These are phyloP conservation scores for Drosophila falleni DNA, from an alignment of 2,888 invertebrate species.

Conservation along the genomic window DNA sequence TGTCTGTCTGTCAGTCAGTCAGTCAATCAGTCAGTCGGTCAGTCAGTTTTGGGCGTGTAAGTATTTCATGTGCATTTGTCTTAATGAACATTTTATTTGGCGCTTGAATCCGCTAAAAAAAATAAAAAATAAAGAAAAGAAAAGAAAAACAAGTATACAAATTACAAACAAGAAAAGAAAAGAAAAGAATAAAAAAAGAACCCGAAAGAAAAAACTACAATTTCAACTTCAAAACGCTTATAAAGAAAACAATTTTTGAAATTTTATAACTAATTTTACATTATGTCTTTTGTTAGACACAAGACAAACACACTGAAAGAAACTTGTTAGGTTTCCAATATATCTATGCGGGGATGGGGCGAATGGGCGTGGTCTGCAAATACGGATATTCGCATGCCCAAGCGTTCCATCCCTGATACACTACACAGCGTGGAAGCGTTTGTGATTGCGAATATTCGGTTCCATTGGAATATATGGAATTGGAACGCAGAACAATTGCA, in stretches of 20 bases:
- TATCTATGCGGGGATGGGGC: slow-evolving; percentile 49
- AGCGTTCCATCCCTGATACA: slow-evolving; percentile 58
- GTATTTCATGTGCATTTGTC: slow-evolving; percentile 77
- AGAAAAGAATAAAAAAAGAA: not conserved
- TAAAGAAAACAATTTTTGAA: slow-evolving; percentile 76
- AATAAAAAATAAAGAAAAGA: slow-evolving; percentile 22
- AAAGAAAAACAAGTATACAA: slow-evolving; percentile 18
- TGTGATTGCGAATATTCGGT: slow-evolving; percentile 61
- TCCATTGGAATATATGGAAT: slow-evolving; percentile 18
- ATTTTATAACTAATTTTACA: slow-evolving; percentile 76
- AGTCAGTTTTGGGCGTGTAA: slow-evolving; percentile 48
- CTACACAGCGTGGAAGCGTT: slow-evolving; percentile 35
- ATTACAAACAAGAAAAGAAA: slow-evolving; percentile 7
- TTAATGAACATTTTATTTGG: slow-evolving; percentile 60
- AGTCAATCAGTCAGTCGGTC: slow-evolving; percentile 32
- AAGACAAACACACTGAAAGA: slow-evolving; percentile 38
- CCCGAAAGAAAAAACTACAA: slow-evolving; percentile 72
- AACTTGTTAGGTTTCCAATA: not conserved
- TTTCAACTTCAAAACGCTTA: slow-evolving; percentile 82
- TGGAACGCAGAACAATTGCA: slow-evolving; percentile 32
- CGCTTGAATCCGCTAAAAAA: slow-evolving; percentile 49
- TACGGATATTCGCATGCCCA: slow-evolving; percentile 60
- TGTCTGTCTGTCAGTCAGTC: slow-evolving; percentile 12
- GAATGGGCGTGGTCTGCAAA: slow-evolving; percentile 48
- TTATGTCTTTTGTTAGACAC: slow-evolving; percentile 67